Conservation (phyloP, 2,113 vertebrate genomes). For the Corythaixoides concolor region DNA sequence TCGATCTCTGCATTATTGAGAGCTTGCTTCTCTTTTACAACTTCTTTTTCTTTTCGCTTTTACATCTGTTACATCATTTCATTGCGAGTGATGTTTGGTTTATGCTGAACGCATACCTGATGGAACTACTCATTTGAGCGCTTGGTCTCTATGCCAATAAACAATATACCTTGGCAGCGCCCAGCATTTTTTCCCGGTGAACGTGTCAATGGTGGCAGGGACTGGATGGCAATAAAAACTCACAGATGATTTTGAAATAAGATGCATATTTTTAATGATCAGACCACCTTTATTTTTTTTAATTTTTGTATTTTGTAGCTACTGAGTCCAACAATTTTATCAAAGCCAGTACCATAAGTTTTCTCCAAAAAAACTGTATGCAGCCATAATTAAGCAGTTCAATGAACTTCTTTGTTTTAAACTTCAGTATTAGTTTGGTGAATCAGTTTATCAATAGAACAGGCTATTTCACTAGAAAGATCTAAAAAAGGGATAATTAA, state of each 20-base stretch:
- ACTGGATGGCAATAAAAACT: not conserved
- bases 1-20: rapidly evolving
- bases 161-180: slow-evolving; percentile 51
- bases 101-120: slow-evolving; percentile 56
- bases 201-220: not conserved
- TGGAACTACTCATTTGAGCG: slow-evolving; percentile 12
- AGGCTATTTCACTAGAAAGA: slow-evolving; percentile 40
- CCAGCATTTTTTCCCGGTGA: slow-evolving; percentile 44
- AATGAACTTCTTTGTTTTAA: not conserved
- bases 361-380: not conserved
- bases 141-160: slow-evolving; percentile 52
- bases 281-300: not conserved
- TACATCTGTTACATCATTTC: not conserved
- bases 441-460: slow-evolving; percentile 37
- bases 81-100: not conserved
- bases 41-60: not conserved
- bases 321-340: not conserved
- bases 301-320: not conserved
- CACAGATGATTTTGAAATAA: not conserved
- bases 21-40: not conserved
- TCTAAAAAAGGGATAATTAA: slow-evolving; percentile 63
- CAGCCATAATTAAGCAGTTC: not conserved
- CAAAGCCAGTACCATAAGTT: not conserved
- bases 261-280: not conserved
- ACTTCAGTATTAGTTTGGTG: slow-evolving; percentile 7